Evolutionary conservation across 92 coral and sea anemone species (phyloP).

Genomic region (Porites evermanni): DNA sequence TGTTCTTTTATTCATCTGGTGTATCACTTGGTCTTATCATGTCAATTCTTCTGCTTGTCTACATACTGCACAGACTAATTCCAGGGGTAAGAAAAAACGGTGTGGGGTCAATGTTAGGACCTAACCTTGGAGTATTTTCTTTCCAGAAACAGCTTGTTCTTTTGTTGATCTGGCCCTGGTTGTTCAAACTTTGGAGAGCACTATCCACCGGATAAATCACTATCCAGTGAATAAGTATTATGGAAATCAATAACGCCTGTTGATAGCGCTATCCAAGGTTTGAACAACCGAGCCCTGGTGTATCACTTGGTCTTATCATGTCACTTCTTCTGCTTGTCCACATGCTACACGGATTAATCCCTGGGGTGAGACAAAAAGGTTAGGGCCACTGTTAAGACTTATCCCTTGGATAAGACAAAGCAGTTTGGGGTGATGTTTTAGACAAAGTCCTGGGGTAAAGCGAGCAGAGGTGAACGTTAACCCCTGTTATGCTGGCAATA

Average conservation of each 20-base stretch:
- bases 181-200: no score
- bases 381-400: no score
- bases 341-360: conserved; percentile 83
- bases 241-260: no score
- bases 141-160: conserved; percentile 82
- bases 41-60: conserved; percentile 76
- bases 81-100: conserved; percentile 75
- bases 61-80: conserved; percentile 81
- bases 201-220: no score
- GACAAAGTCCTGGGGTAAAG: no score
- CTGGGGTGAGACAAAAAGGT: conserved; percentile 69
- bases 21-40: conserved; percentile 82
- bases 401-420: no score
- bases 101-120: no score
- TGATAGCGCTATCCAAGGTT: no score
- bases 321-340: conserved; percentile 78
- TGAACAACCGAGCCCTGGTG: conserved; percentile 28
- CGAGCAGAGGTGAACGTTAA: no score
- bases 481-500: no score
- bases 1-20: conserved; percentile 93
- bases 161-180: conserved; percentile 62
- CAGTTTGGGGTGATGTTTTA: no score
- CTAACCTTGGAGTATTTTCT: not conserved
- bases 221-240: no score
- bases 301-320: conserved; percentile 81